Base-by-base conservation (phyloP, 2,888 invertebrate genomes). In the Noctuana brunneofusca region DNA sequence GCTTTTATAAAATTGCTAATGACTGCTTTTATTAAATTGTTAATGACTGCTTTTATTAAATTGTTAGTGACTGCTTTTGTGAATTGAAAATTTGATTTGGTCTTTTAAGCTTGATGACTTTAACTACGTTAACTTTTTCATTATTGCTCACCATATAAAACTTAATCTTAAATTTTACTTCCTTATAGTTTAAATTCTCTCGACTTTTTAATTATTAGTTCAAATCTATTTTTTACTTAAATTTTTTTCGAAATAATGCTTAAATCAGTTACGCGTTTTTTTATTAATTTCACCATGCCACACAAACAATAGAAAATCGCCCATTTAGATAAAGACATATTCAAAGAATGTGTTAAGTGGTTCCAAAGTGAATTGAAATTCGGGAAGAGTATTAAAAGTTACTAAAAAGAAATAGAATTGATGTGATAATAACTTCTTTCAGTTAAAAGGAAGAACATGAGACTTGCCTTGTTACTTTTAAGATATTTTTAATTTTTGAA, bases 331-430 rank as follows among this genome's bases (percentile, higher is more conserved):
- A 62, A 55, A 55, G 53, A 49, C 30, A 20, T 48, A 69, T 66
- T 71, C 69, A 68, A 62, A 67, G 69, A 70, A 72, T 72, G 69
- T 79, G 71, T 72, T 72, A 75, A 78, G 73, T 78, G 78, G 35
- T 48, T 62, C 41, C 55, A 62, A 55, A 74, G 75, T 72, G 55
- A 70, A 52, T 68, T 72, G 75, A 76, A 78, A 79, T 78, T 78
- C 74, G 56, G 58, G 52, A 64, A 66, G 57, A 58, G 64, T 41
- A 57, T 38, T 38, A 63, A 49, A 53, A 55, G 63, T 58, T 20
- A 41, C 16, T 52, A 38, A 57, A 57, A 62, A 59, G n/a, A 53
- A 14, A 20, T 53, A 53, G 32, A 59, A 59, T 46, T 41, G n/a
- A 52, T 38, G n/a, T 43, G 43, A 11, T 27, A 16, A 14, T 16